Evolutionary conservation across 2,113 vertebrate species (phyloP), one percentile per base, ranked within the genome.

Genomic region (Actenoides lindsayi): DNA sequence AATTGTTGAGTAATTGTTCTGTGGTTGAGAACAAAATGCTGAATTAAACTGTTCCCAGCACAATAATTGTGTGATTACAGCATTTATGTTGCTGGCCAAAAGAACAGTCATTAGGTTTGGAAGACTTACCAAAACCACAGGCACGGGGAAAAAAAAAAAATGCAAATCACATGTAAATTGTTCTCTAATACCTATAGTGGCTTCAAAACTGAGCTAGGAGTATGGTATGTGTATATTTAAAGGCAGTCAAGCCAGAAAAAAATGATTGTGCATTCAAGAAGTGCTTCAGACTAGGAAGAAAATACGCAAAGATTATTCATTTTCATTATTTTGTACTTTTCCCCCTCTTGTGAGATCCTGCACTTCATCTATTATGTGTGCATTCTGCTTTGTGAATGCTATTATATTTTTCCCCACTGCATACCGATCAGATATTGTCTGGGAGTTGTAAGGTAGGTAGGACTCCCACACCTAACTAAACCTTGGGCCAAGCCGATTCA

Each of bases 1-100:
- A 99, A 99, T 99, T 98, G 98, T 98, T 98, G 98, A 98, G 98
- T 99, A 99, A 99, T 99, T 99, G 99, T 99, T 98, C 98, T 99
- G 99, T 98, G 98, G 99, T 99, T 98, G 98, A 98, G 98, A 98
- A 98, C 98, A 98, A 98, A 98, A 99, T 98, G 98, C 97, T 98
- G 98, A 98, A 98, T 98, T 98, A 98, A 98, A 98, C 98, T 98
- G 98, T 99, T 99, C 99, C 98, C 98, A 98, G 98, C 95, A 98
- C 98, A 98, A 98, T 99, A 99, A 99, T 99, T 98, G 98, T 98
- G 98, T 99, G 99, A 99, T 99, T 99, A 99, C 98, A 98, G 98
- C 98, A 98, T 98, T 98, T 98, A 98, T 97, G 98, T 97, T 97
- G 96, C 98, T 98, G 98, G 98, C 98, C 98, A 98, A 98, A 98